A percentile compares a stretch with the other conserved stretches of the same genome.
Conservation (phyloP, 2,888 invertebrate genomes). For the Drosophila acutilabella region DNA sequence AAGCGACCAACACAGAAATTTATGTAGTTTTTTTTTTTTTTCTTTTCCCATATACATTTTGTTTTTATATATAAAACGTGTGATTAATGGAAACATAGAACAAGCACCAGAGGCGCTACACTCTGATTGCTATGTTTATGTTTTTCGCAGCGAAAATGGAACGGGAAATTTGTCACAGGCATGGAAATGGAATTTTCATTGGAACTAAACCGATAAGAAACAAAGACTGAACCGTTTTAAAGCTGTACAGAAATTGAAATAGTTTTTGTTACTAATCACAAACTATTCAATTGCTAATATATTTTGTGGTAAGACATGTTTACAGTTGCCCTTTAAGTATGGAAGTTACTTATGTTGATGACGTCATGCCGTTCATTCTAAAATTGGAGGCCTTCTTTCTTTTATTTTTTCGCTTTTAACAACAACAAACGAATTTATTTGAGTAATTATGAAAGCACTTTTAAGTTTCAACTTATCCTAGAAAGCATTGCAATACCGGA, state of each 20-base stretch:
- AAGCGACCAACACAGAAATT: conserved; percentile 40
- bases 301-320: no score
- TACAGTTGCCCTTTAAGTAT: no score
- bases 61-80: conserved; percentile 53
- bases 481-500: background rate
- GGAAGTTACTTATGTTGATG: no score
- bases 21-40: conserved; percentile 34
- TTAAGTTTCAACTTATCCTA: background rate
- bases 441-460: background rate
- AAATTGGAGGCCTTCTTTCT: no score
- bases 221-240: background rate
- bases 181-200: background rate
- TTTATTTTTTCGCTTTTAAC: background rate
- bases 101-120: conserved; percentile 30
- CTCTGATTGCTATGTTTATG: conserved; percentile 38
- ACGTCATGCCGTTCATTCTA: no score
- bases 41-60: no score
- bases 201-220: background rate
- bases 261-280: no score
- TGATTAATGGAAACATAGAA: conserved; percentile 49
- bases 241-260: background rate
- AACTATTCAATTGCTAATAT: no score
- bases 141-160: background rate
- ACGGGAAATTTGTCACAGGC: background rate
- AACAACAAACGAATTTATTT: background rate